Base-by-base conservation (phyloP, 2,797 vertebrate genomes). In the Falco peregrinus region DNA sequence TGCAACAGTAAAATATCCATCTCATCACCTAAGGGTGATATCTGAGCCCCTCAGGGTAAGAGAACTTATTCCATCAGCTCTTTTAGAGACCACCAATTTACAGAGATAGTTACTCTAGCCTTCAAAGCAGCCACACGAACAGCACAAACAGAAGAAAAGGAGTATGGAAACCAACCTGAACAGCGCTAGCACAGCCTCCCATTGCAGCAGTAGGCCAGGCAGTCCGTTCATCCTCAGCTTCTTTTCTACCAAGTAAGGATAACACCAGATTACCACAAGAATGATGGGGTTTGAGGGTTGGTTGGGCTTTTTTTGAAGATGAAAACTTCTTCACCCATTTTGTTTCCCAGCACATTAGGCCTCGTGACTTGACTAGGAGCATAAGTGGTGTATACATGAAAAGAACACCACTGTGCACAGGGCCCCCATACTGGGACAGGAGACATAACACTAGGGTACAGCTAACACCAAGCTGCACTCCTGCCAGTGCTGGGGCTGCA, bases 201-300 rank as follows among this genome's bases (percentile, higher is more conserved):
- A 0, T 12, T 0, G 0, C 51, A 84, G 60, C 33, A 39, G 18
- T 0, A 35, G 13, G 25, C n/a, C 56, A 59, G 41, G 11, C 2
- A 56, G 7, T 29, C 68, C 41, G 24, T 10, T 29, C 80, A 81
- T 33, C 39, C 31, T 73, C 54, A 74, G 11, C 26, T 84, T 70
- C 51, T 65, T 45, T 78, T 79, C 83, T 83, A 56, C 35, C 29
- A 61, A 39, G 39, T 3, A 60, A 10, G 4, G 17, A 20, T 21
- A 88, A 68, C 16, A 63, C 2, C 12, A 77, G 10, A 28, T 43
- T 64, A 43, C 25, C 20, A 63, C 13, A 88, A 43, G 7, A 53
- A 68, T 1, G 7, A 1, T n/a, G 12, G 16, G 4, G 11, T 22
- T 78, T 60, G 41, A 41, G 41, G 41, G 41, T 45, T 16, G 37